Evolutionary conservation across 2,797 vertebrate genomes (phyloP).

Genomic region (Odontamblyopus lacepedii): DNA sequence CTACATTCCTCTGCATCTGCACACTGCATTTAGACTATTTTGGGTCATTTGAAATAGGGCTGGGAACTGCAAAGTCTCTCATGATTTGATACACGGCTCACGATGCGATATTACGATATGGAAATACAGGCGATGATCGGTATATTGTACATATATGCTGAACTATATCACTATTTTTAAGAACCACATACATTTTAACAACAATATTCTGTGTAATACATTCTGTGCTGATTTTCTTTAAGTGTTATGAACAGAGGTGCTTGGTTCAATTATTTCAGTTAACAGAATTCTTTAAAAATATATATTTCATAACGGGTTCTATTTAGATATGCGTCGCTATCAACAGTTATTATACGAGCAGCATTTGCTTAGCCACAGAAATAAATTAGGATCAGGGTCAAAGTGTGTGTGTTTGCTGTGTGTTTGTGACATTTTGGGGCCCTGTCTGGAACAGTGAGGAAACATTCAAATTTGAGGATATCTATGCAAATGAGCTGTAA

Average conservation of each 20-base stretch:
- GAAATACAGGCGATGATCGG: background rate
- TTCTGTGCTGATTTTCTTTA: no score
- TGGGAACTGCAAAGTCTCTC: no score
- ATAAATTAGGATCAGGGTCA: background rate
- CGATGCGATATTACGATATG: no score
- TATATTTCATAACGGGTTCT: background rate
- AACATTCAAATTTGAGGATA: conserved; percentile 7
- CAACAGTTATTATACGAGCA: background rate
- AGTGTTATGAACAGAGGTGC: no score
- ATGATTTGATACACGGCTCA: no score
- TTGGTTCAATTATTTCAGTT: no score
- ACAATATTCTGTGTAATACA: no score
- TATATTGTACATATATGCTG: no score
- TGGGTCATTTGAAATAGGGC: background rate
- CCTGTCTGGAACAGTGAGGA: background rate
- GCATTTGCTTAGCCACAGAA: background rate
- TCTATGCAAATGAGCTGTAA: conserved; percentile 12
- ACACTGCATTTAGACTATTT: background rate
- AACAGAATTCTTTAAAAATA: no score
- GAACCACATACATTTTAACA: no score
- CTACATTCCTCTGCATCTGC: background rate
- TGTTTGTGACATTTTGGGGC: background rate
- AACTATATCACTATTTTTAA: no score
- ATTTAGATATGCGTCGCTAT: background rate
- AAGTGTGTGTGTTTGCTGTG: background rate